Percentiles rank a stretch among this genome's conserved stretches.
Evolutionary conservation across 2,888 invertebrate species (phyloP).

Genomic region (Tiliacea citrago): DNA sequence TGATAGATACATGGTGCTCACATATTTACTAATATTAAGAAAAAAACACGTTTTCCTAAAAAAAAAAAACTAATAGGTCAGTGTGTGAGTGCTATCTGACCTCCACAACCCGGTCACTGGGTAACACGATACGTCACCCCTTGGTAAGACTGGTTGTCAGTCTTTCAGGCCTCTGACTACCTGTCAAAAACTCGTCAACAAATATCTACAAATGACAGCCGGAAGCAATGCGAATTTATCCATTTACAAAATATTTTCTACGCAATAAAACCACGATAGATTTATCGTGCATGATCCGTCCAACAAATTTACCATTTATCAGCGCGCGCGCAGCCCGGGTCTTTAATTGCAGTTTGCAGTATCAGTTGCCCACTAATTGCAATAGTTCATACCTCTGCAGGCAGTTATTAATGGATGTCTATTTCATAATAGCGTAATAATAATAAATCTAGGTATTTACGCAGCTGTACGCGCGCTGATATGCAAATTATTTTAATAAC

Average conservation of each 20-base stretch:
- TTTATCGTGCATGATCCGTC: slow-evolving; percentile 21
- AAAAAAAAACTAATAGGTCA: too few species aligned
- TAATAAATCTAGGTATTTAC: slow-evolving; percentile 51
- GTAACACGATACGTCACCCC: not conserved
- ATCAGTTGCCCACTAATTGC: slow-evolving; percentile 57
- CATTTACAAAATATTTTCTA: not conserved
- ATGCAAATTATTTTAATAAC: slow-evolving; percentile 52
- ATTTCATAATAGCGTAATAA: slow-evolving; percentile 39
- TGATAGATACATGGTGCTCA: too few species aligned
- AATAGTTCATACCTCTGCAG: slow-evolving; percentile 35
- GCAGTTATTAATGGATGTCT: slow-evolving; percentile 47
- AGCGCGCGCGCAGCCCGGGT: slow-evolving; percentile 41
- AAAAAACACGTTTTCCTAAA: too few species aligned
- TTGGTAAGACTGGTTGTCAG: not conserved
- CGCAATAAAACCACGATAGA: not conserved
- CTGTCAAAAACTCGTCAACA: not conserved
- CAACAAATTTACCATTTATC: slow-evolving; percentile 27
- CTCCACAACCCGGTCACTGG: not conserved
- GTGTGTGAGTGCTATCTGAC: not conserved
- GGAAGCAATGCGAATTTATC: not conserved
- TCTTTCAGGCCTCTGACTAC: not conserved
- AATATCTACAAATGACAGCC: not conserved
- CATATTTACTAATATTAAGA: too few species aligned
- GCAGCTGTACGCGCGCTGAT: slow-evolving; percentile 40
- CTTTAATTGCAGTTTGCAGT: slow-evolving; percentile 65